A percentile compares a stretch with the other conserved stretches of the same genome.
Conservation (phyloP, 2,888 invertebrate genomes). For the Ametastegia equiseti region DNA sequence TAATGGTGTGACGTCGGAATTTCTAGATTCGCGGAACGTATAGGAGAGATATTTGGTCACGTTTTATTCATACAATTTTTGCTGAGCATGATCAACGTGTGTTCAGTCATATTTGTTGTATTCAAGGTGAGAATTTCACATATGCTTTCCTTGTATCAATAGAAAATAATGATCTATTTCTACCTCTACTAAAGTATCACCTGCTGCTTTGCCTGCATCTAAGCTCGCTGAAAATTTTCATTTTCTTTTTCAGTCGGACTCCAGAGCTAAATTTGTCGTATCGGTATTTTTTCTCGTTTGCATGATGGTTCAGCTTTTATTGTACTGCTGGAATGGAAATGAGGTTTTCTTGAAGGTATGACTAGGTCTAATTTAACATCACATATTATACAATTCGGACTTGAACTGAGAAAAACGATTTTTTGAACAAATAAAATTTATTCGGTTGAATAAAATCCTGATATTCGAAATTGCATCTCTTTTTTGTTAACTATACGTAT, state of each 20-base stretch:
- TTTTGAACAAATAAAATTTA: too few species aligned
- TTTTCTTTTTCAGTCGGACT: neutral
- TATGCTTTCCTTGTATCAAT: neutral
- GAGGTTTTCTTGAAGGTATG: slow-evolving; percentile 1
- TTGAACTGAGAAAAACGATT: too few species aligned
- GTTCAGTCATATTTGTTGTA: neutral
- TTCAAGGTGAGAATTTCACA: neutral
- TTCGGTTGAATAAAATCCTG: too few species aligned
- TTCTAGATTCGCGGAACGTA: neutral
- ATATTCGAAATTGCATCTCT: too few species aligned
- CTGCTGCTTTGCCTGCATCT: too few species aligned
- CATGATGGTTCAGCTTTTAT: slow-evolving; percentile 1
- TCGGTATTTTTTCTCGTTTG: neutral
- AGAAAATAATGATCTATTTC: neutral
- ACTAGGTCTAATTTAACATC: neutral
- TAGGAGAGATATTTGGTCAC: neutral
- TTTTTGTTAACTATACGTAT: too few species aligned
- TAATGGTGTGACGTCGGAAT: neutral
- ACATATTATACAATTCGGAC: neutral
- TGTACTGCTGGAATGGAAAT: slow-evolving; percentile 10
- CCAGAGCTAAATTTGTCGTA: neutral
- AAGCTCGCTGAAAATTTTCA: neutral
- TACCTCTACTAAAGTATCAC: too few species aligned
- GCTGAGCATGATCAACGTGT: slow-evolving; percentile 1
- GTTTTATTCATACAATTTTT: neutral